Conservation (phyloP, 2,113 vertebrate species). For the Jaculus jaculus region DNA sequence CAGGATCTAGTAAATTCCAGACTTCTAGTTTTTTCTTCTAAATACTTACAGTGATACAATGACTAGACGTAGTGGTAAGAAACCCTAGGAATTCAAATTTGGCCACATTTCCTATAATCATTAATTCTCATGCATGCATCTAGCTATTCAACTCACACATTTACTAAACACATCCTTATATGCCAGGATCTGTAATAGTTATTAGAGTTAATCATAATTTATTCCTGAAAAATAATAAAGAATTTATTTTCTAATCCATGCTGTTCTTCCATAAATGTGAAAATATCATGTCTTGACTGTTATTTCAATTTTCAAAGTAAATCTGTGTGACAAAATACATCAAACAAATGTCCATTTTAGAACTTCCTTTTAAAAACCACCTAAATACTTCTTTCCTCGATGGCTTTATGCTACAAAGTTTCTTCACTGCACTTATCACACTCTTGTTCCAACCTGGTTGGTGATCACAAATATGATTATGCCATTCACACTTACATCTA, state of each 20-base stretch:
- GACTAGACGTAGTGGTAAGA: background rate
- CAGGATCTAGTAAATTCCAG: slow-evolving; percentile 18
- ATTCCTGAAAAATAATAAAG: background rate
- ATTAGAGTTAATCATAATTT: background rate
- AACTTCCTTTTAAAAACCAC: background rate
- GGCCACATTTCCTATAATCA: slow-evolving; percentile 5
- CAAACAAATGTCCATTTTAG: slow-evolving; percentile 15
- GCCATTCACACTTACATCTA: background rate
- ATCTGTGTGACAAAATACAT: background rate
- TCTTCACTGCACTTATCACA: background rate
- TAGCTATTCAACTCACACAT: background rate
- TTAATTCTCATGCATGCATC: background rate
- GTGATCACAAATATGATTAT: slow-evolving; percentile 11
- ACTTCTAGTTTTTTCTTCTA: background rate
- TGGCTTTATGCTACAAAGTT: background rate
- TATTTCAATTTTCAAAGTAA: slow-evolving; percentile 56
- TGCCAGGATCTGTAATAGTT: background rate
- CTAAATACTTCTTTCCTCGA: background rate
- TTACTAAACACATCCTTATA: background rate
- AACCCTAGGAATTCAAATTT: slow-evolving; percentile 16
- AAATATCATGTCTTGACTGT: background rate
- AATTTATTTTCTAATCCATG: slow-evolving; percentile 52
- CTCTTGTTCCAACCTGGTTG: background rate
- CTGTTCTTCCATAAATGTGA: slow-evolving; percentile 26
- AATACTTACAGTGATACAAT: slow-evolving; percentile 30